Evolutionary conservation across 2,888 invertebrate genomes (phyloP).

Genomic region (Parnassius mnemosyne): DNA sequence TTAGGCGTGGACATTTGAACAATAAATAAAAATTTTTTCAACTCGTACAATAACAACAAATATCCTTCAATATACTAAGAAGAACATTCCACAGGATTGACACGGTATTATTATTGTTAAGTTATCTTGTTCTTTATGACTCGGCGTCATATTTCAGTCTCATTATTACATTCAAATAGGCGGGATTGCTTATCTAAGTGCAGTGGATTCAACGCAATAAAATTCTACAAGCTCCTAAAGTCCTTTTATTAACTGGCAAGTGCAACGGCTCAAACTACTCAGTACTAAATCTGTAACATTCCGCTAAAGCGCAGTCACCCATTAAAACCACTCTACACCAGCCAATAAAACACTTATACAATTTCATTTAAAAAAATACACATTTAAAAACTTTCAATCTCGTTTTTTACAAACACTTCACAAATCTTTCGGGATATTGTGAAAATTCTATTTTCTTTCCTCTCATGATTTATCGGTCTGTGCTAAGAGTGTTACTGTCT

Average conservation of each 20-base stretch:
- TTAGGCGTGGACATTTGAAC: too few species aligned
- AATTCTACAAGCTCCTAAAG: slow-evolving; percentile 25
- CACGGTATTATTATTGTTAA: slow-evolving; percentile 11
- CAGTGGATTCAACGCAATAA: slow-evolving; percentile 25
- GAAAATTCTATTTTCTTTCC: slow-evolving; percentile 8
- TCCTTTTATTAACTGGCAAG: slow-evolving; percentile 27
- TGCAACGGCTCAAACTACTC: slow-evolving; percentile 23
- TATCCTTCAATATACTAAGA: too few species aligned
- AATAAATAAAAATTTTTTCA: too few species aligned
- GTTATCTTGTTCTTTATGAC: slow-evolving; percentile 19
- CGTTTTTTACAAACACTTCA: slow-evolving; percentile 1
- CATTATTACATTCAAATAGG: slow-evolving; percentile 23
- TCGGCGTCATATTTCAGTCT: slow-evolving; percentile 24
- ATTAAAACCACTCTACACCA: slow-evolving; percentile 14
- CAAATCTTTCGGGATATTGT: slow-evolving; percentile 4
- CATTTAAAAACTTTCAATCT: slow-evolving; percentile 8
- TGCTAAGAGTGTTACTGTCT: slow-evolving; percentile 3
- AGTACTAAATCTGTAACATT: slow-evolving; percentile 27
- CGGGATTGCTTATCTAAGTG: slow-evolving; percentile 23
- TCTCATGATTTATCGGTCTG: slow-evolving; percentile 14
- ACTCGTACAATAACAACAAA: too few species aligned
- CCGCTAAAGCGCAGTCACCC: slow-evolving; percentile 23
- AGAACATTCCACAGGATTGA: slow-evolving; percentile 9
- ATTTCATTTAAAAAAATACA: slow-evolving; percentile 11
- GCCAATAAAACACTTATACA: slow-evolving; percentile 12